Conservation (phyloP, 2,888 invertebrate species). For the Scaptomyza caliginosa region DNA sequence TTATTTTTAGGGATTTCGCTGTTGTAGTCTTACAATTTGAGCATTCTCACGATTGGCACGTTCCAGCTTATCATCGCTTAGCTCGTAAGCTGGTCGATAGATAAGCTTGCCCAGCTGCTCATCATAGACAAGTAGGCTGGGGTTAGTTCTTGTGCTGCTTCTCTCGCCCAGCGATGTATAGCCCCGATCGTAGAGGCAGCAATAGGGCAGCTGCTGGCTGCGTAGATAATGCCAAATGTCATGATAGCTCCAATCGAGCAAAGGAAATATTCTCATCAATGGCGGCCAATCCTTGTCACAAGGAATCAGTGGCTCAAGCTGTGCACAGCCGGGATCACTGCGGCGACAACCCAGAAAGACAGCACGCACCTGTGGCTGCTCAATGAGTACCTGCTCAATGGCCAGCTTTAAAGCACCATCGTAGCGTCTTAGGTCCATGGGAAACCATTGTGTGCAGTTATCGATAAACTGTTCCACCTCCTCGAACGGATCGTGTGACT, state of each 20-base stretch:
- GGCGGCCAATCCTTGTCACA: conserved; percentile 96
- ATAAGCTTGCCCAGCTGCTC: conserved; percentile 82
- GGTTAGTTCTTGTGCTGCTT: conserved; percentile 91
- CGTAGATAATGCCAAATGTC: conserved; percentile 95
- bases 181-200: conserved; percentile 94
- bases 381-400: conserved; percentile 86
- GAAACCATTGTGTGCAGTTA: conserved; percentile 84
- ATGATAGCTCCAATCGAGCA: conserved; percentile 94
- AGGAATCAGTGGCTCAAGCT: conserved; percentile 87
- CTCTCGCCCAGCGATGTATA: conserved; percentile 94
- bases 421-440: conserved; percentile 87
- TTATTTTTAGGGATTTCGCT: not conserved
- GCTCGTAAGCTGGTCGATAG: conserved; percentile 90
- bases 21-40: conserved; percentile 5
- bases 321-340: conserved; percentile 91
- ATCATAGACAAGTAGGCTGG: conserved; percentile 86
- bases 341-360: conserved; percentile 95
- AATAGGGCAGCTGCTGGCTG: conserved; percentile 92
- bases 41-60: conserved; percentile 64
- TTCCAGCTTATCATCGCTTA: conserved; percentile 66
- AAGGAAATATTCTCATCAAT: conserved; percentile 92
- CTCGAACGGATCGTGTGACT: conserved; percentile 43
- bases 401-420: conserved; percentile 89
- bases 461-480: conserved; percentile 54
- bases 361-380: conserved; percentile 88